phyloP scores from a whole-genome alignment of 2,797 vertebrate genomes.

The Coranthus polyacanthus region DNA sequence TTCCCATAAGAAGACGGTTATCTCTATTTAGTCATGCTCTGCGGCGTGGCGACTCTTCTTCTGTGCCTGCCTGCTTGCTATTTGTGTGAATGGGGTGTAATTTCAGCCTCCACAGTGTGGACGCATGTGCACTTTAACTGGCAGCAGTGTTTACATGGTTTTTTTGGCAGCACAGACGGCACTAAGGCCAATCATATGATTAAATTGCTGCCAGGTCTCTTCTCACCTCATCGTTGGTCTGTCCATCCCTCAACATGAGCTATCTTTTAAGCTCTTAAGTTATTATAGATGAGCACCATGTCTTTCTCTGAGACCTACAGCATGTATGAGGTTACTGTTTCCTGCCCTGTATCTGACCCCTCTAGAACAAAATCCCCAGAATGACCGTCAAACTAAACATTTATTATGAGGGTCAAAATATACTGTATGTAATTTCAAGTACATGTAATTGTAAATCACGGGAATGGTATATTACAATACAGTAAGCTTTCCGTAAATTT shows the following conservation, averaged over 20 bases:
- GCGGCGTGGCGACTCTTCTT: constrained; percentile 29
- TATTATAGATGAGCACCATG: constrained; percentile 30
- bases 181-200: constrained; percentile 63
- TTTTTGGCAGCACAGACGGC: constrained; percentile 54
- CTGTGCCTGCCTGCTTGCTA: constrained; percentile 52
- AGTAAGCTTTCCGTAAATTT: too few relatives aligned
- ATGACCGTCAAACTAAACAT: background rate
- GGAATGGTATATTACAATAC: too few relatives aligned
- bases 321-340: constrained; percentile 36
- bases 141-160: constrained; percentile 36
- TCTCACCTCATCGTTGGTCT: constrained; percentile 43
- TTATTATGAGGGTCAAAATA: too few relatives aligned
- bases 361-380: constrained; percentile 3
- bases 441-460: too few relatives aligned
- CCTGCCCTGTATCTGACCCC: constrained; percentile 47
- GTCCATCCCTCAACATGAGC: constrained; percentile 45
- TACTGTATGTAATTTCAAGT: too few relatives aligned
- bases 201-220: constrained; percentile 50
- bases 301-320: constrained; percentile 18
- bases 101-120: constrained; percentile 67
- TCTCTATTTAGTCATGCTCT: constrained; percentile 12
- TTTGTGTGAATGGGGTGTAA: constrained; percentile 78
- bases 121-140: constrained; percentile 51
- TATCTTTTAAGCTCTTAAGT: constrained; percentile 37
- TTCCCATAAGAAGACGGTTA: background rate